Conservation (phyloP, 2,797 vertebrate genomes). For the Prionace glauca region DNA sequence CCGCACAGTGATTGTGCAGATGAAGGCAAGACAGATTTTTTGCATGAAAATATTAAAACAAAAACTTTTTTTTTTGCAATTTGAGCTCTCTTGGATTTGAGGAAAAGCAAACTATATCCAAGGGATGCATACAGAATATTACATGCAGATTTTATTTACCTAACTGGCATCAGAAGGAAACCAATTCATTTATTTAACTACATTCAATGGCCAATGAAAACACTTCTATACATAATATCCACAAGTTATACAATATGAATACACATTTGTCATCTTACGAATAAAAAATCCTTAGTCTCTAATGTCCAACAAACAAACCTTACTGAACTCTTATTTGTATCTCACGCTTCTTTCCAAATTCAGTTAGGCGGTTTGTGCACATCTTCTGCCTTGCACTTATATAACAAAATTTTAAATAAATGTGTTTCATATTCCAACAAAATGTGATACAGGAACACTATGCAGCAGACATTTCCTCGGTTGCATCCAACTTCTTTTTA, state of each 20-base stretch:
- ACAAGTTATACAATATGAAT: background rate
- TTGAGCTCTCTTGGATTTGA: background rate
- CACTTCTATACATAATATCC: background rate
- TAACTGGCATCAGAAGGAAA: background rate
- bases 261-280: background rate
- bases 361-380: background rate
- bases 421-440: background rate
- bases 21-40: background rate
- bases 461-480: background rate
- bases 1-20: no score
- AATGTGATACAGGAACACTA: background rate
- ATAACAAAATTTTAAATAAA: background rate
- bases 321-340: background rate
- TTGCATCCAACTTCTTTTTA: background rate
- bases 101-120: background rate
- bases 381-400: background rate
- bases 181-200: background rate
- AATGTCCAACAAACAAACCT: background rate
- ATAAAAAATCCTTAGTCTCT: background rate
- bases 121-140: background rate
- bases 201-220: background rate
- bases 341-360: background rate
- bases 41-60: background rate
- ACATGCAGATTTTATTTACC: background rate
- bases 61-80: background rate